phyloP scores from a whole-genome alignment of 1,140 invertebrate genomes.

The Drosophila sproati region DNA sequence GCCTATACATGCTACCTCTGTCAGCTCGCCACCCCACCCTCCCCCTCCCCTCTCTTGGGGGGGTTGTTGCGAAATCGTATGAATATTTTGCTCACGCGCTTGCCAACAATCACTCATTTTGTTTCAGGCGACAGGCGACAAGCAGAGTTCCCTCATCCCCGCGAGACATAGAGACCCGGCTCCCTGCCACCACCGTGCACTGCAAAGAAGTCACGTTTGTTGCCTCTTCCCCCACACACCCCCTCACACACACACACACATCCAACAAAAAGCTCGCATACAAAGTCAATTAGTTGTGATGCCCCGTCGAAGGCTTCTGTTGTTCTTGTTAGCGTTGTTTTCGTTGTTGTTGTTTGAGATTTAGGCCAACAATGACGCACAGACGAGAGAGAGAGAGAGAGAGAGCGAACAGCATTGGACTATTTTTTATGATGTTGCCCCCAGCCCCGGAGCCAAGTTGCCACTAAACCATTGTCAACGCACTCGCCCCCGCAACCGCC shows the following conservation, averaged over 20 bases:
- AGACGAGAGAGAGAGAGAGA: constrained; percentile 11
- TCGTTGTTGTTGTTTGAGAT: constrained; percentile 37
- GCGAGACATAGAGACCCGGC: constrained; percentile 31
- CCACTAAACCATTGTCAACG: constrained; percentile 2
- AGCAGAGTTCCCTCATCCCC: constrained; percentile 8
- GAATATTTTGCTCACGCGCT: constrained; percentile 78
- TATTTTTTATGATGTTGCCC: constrained; percentile 63
- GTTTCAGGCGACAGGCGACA: constrained; percentile 34
- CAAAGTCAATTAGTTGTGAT: constrained; percentile 78
- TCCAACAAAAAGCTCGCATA: constrained; percentile 31
- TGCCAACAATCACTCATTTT: constrained; percentile 79
- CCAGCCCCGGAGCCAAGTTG: too few species aligned
- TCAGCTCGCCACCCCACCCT: background rate
- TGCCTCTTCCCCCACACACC: background rate
- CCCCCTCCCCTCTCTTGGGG: background rate
- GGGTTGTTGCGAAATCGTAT: constrained; percentile 58
- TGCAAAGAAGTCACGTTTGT: constrained; percentile 66
- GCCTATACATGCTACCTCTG: background rate
- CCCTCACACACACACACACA: constrained; percentile 10
- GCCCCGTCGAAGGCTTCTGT: constrained; percentile 41
- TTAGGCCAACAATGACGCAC: constrained; percentile 80
- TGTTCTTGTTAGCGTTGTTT: constrained; percentile 10
- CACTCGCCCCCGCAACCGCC: constrained; percentile 1
- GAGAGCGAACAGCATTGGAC: constrained; percentile 51
- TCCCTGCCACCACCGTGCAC: background rate